A percentile compares a stretch with the other conserved stretches of the same genome.
Conservation (phyloP, 2,888 invertebrate genomes). For the Euproctis similis region DNA sequence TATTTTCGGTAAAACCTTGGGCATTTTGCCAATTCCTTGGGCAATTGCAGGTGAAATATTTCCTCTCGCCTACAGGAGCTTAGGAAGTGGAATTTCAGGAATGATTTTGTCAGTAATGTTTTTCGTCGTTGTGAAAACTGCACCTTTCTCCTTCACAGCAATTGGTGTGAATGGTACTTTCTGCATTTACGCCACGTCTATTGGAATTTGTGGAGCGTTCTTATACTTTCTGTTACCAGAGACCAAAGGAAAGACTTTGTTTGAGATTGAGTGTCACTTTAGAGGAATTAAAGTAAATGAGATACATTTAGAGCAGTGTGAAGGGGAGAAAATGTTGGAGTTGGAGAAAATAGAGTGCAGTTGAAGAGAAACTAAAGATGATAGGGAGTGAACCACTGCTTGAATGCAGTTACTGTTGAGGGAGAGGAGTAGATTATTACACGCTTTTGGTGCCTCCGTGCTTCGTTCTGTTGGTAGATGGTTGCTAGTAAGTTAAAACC, state of each 20-base stretch:
- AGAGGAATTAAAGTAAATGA: conserved; percentile 36
- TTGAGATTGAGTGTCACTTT: conserved; percentile 79
- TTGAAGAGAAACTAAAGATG: conserved; percentile 29
- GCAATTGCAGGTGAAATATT: conserved; percentile 83
- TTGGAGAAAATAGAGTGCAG: conserved; percentile 54
- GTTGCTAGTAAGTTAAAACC: no score
- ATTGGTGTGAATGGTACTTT: conserved; percentile 78
- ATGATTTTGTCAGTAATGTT: conserved; percentile 78
- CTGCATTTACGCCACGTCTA: conserved; percentile 72
- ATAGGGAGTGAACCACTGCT: conserved; percentile 47
- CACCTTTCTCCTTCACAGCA: conserved; percentile 68
- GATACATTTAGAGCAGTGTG: conserved; percentile 21
- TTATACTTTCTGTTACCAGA: conserved; percentile 79
- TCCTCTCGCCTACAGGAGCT: conserved; percentile 76
- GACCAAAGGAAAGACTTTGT: conserved; percentile 79
- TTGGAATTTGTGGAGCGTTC: conserved; percentile 73
- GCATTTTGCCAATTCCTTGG: conserved; percentile 81
- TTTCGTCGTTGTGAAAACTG: conserved; percentile 80
- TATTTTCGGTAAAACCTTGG: conserved; percentile 75
- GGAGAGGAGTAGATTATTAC: conserved; percentile 1
- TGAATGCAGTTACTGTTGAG: conserved; percentile 14
- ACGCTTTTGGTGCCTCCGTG: no score
- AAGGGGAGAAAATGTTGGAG: conserved; percentile 57
- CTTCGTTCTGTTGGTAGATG: no score
- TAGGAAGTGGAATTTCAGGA: conserved; percentile 80